Percentiles rank a stretch among this genome's conserved stretches.
These are phyloP conservation scores for Phycodurus eques DNA, from an alignment of 2,113 vertebrate species.

Conservation along the genomic window DNA sequence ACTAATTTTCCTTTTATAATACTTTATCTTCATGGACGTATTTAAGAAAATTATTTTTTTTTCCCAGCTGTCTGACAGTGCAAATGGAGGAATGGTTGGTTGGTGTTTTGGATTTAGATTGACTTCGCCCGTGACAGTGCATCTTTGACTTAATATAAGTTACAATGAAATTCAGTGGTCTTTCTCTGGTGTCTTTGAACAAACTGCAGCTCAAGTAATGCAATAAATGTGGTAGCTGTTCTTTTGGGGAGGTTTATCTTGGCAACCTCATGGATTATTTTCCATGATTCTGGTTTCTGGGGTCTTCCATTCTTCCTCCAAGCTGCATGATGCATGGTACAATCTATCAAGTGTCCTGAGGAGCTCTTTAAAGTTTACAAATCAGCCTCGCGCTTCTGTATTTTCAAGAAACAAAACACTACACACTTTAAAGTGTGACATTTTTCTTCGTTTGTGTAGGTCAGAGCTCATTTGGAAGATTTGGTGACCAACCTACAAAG, in stretches of 20 bases:
- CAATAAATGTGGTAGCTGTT: not conserved
- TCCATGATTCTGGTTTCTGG: not conserved
- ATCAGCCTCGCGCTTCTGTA: not conserved
- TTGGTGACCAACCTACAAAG: constrained; percentile 79
- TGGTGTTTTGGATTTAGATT: constrained; percentile 63
- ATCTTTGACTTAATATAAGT: not conserved
- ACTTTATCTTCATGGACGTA: not conserved
- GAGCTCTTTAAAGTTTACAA: not conserved
- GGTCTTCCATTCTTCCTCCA: not conserved
- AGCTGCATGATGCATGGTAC: not conserved
- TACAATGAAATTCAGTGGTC: not conserved
- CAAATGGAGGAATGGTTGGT: constrained; percentile 76
- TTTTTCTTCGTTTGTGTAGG: constrained; percentile 59
- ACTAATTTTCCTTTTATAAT: not conserved
- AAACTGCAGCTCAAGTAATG: not conserved
- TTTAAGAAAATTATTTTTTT: not conserved
- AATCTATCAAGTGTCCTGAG: not conserved
- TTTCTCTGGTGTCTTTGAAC: not conserved
- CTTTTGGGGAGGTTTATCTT: not conserved
- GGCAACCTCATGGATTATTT: not conserved
- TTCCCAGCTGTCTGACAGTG: constrained; percentile 54
- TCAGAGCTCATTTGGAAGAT: constrained; percentile 79
- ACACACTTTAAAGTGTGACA: not conserved
- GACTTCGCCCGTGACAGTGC: constrained; percentile 36
- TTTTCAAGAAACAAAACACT: not conserved